Percentiles rank a stretch among this genome's conserved stretches.
These are phyloP conservation scores for Sparidentex hasta DNA, from an alignment of 2,797 vertebrate species.

Conservation along the genomic window DNA sequence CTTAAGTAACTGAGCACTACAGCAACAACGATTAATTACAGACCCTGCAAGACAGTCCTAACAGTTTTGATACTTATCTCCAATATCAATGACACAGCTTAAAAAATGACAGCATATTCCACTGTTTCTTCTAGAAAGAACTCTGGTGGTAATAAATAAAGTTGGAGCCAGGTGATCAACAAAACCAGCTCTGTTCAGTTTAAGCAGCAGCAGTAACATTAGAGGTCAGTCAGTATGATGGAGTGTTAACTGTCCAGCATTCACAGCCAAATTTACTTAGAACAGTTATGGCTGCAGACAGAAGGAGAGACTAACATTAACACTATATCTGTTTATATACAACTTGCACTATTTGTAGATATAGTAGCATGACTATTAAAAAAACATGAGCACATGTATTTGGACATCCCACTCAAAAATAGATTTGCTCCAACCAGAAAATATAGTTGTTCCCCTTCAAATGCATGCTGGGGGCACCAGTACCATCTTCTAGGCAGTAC, in stretches of 20 bases:
- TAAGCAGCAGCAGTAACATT: slow-evolving; percentile 41
- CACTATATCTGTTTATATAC: slow-evolving; percentile 26
- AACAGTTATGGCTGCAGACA: slow-evolving; percentile 17
- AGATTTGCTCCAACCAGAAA: background rate
- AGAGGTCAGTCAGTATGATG: slow-evolving; percentile 33
- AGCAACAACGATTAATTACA: background rate
- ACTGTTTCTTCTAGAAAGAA: slow-evolving; percentile 13
- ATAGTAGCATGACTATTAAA: slow-evolving; percentile 6
- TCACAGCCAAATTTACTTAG: slow-evolving; percentile 34
- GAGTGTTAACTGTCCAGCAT: slow-evolving; percentile 55
- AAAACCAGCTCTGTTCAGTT: slow-evolving; percentile 32
- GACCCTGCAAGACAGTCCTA: background rate
- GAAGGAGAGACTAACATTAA: slow-evolving; percentile 16
- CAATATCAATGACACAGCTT: background rate
- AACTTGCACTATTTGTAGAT: slow-evolving; percentile 17
- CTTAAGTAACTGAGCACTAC: background rate
- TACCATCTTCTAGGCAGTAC: no score
- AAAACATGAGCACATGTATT: background rate
- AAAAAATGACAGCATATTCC: background rate
- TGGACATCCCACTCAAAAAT: background rate
- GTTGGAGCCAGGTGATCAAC: slow-evolving; percentile 32
- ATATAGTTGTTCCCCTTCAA: background rate
- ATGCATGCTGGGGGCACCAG: background rate
- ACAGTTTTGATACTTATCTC: background rate
- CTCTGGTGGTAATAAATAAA: slow-evolving; percentile 32